Evolutionary conservation across 2,888 invertebrate genomes (phyloP).

Genomic region (Diaperis boleti): DNA sequence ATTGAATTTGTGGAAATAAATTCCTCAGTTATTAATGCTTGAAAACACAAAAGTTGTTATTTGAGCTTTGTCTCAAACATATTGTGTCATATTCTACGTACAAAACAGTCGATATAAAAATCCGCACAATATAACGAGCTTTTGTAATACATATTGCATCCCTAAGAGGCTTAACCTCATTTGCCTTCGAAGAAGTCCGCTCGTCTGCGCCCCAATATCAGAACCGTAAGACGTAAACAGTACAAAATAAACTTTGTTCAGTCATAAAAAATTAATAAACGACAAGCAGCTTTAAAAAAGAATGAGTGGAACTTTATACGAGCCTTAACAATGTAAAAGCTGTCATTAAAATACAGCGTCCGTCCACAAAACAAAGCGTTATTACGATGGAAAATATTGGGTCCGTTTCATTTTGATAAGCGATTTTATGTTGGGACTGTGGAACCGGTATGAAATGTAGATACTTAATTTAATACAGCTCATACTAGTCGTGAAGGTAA

Average conservation of each 20-base stretch:
- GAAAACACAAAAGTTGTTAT: too few species aligned
- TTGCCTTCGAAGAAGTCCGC: not conserved
- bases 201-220: constrained; percentile 17
- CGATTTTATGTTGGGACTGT: constrained; percentile 5
- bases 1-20: too few species aligned
- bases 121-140: too few species aligned
- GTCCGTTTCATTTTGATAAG: constrained; percentile 21
- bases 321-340: constrained; percentile 8
- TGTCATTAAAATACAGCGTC: constrained; percentile 4
- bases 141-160: too few species aligned
- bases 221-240: constrained; percentile 10
- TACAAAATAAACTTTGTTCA: constrained; percentile 20
- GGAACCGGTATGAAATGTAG: constrained; percentile 11
- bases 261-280: constrained; percentile 28
- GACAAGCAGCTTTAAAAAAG: constrained; percentile 13
- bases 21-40: too few species aligned
- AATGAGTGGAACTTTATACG: constrained; percentile 4
- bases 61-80: too few species aligned
- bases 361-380: constrained; percentile 1
- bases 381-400: constrained; percentile 5
- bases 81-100: too few species aligned
- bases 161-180: not conserved
- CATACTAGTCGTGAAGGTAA: too few species aligned
- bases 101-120: too few species aligned
- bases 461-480: too few species aligned